Evolutionary conservation across 2,888 invertebrate genomes (phyloP).

Genomic region (Micoletzkya japonica): DNA sequence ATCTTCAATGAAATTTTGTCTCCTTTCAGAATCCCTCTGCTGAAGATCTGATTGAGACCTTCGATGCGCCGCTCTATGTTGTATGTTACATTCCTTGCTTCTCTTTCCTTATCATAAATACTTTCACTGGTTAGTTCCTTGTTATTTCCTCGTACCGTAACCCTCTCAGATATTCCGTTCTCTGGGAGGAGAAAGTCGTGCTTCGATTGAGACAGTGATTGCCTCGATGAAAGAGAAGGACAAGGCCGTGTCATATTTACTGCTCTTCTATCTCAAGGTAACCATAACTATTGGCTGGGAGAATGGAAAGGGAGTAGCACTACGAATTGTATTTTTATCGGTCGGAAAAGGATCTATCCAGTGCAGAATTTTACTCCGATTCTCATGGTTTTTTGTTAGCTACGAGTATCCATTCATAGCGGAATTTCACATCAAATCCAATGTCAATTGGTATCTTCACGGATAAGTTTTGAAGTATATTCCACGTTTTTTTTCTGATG

Average conservation of each 20-base stretch:
- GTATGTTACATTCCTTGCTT: not conserved
- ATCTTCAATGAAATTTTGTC: not conserved
- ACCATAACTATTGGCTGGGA: not conserved
- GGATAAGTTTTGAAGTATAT: no score
- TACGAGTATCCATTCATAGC: no score
- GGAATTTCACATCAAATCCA: no score
- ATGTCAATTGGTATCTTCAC: no score
- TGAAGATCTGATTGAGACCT: not conserved
- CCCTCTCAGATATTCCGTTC: not conserved
- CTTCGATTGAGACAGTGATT: slow-evolving; percentile 12
- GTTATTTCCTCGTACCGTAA: not conserved
- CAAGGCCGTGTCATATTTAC: slow-evolving; percentile 20
- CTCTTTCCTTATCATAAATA: not conserved
- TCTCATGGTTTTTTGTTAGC: no score
- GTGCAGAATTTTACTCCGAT: no score
- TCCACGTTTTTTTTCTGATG: no score
- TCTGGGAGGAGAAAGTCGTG: slow-evolving; percentile 4
- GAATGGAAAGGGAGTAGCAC: not conserved
- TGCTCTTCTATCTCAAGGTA: slow-evolving; percentile 23
- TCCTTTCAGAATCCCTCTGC: not conserved
- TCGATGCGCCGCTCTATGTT: not conserved
- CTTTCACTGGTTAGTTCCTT: not conserved
- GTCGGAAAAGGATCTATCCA: no score
- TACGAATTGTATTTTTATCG: no score
- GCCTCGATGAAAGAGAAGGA: slow-evolving; percentile 22